Evolutionary conservation across 2,113 vertebrate species (phyloP).

Genomic region (Centropus unirufus): DNA sequence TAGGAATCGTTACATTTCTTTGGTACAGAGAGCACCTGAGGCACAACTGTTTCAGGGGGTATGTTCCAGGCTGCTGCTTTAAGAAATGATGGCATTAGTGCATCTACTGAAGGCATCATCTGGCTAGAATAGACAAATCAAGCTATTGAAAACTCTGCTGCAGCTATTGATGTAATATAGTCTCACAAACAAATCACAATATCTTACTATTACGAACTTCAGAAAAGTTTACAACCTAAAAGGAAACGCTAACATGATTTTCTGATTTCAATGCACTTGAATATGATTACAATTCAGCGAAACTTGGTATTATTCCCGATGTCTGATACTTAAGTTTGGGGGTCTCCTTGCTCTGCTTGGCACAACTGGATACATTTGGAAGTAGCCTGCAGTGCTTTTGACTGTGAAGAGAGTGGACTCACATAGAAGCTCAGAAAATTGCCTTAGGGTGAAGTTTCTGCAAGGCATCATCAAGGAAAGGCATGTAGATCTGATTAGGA

Average conservation of each 20-base stretch:
- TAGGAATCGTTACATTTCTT: background rate
- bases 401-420: background rate
- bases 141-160: background rate
- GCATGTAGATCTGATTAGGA: background rate
- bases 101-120: background rate
- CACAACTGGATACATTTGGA: background rate
- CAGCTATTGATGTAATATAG: background rate
- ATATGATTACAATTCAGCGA: background rate
- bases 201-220: background rate
- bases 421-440: background rate
- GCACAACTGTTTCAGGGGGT: background rate
- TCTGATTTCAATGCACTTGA: background rate
- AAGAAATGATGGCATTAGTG: background rate
- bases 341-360: background rate
- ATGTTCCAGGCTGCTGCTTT: background rate
- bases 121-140: background rate
- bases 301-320: background rate
- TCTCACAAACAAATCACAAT: background rate
- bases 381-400: background rate
- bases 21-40: background rate
- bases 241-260: background rate
- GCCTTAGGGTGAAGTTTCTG: background rate
- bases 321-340: background rate
- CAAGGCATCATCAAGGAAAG: background rate
- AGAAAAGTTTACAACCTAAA: background rate